Base-by-base conservation (phyloP, 2,888 invertebrate genomes). In the Troglohyphantes excavatus region DNA sequence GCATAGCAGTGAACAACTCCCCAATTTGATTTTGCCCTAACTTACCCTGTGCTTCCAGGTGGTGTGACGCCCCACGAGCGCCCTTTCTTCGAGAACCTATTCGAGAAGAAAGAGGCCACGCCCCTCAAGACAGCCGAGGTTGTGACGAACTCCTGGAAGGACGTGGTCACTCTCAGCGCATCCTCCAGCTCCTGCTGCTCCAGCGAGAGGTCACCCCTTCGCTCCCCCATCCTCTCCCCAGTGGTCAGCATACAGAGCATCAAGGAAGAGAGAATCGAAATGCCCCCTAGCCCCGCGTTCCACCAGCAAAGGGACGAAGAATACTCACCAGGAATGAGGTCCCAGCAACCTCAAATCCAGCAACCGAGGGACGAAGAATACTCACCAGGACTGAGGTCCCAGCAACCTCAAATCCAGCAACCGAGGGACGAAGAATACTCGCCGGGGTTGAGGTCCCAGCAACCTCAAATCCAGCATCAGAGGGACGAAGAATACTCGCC, bases 51-150 rank as follows among this genome's bases (percentile, higher is more conserved):
- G n/a, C n/a, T 17, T 17, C 17, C n/a, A n/a, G 82, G 86, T 0
- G 90, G 79, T n/a, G 86, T 91, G 9, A 91, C 92, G 11, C 43
- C 86, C 5, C 63, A 72, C 5, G 91, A 91, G 23, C 68, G 95
- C 95, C 11, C 95, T 94, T 17, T 92, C 68, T 92, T 92, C 83
- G 92, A 92, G 68, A 92, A 92, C 68, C 82, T 92, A 17, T 92
- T 92, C 85, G 92, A 92, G 63, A 92, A 91, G 88, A 91, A 92
- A 65, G 92, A 91, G n/a, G 83, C 88, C 2, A 76, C 85, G 6
- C 17, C 53, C n/a, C 53, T n/a, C 5, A 82, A 86, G 26, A 85
- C 90, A 19, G 87, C 92, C 2, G 91, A 91, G 17, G 86, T 90
- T 39, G 92, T 91, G 63, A 90, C 92, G 27, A 92, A 91, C 81